phyloP scores from a whole-genome alignment of 1,140 invertebrate species.

The Latrodectus geometricus region DNA sequence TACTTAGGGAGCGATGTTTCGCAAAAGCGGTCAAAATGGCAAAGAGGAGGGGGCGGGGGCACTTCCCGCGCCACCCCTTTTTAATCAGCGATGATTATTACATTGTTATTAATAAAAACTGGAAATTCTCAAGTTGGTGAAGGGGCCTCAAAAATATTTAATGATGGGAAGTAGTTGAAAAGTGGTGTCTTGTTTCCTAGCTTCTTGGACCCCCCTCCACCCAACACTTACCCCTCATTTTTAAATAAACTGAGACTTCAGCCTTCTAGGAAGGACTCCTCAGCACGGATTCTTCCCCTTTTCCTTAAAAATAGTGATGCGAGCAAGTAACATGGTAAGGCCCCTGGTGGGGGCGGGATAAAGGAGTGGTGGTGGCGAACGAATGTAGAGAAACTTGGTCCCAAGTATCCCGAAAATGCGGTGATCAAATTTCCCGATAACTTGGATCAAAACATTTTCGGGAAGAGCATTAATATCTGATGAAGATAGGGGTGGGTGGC shows the following conservation, averaged over 20 bases:
- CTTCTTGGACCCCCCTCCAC: background rate
- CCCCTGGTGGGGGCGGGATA: background rate
- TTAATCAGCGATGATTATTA: background rate
- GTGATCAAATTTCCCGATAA: background rate
- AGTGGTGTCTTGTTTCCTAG: background rate
- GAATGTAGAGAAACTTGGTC: background rate
- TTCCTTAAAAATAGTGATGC: background rate
- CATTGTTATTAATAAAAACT: conserved; percentile 9
- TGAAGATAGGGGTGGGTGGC: background rate
- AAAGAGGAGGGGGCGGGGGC: background rate
- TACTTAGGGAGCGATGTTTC: background rate
- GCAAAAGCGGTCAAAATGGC: background rate
- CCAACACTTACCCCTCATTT: background rate
- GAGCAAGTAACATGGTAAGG: too few relatives aligned
- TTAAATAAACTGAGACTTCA: background rate
- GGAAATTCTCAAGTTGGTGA: background rate
- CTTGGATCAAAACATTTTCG: background rate
- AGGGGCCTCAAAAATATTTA: background rate
- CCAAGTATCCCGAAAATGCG: background rate
- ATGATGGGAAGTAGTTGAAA: background rate
- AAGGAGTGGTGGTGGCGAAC: background rate
- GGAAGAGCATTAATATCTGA: background rate
- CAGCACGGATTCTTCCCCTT: background rate
- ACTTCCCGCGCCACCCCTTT: background rate
- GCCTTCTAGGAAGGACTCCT: background rate